Evolutionary conservation across 2,113 vertebrate species (phyloP).

Genomic region (Silurus glanis): DNA sequence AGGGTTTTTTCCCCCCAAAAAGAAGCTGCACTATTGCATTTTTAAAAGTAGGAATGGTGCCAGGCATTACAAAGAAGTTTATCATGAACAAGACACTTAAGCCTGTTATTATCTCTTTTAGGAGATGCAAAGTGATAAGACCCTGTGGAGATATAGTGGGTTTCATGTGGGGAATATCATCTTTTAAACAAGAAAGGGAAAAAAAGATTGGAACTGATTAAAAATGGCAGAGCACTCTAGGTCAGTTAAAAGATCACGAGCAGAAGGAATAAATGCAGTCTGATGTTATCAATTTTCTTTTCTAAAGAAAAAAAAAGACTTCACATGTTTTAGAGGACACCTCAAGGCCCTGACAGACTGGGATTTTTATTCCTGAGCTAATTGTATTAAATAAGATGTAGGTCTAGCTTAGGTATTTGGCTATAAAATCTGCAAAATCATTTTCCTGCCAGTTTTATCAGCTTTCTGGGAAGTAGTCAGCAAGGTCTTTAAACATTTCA

Average conservation of each 20-base stretch:
- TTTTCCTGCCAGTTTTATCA: slow-evolving; percentile 4
- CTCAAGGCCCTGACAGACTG: neutral
- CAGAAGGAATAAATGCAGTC: neutral
- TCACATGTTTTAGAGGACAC: neutral
- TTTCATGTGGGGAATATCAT: slow-evolving; percentile 3
- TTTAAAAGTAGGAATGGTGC: neutral
- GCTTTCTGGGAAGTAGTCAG: slow-evolving; percentile 2
- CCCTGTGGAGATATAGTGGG: neutral
- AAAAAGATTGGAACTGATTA: slow-evolving; percentile 11
- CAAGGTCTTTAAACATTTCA: neutral
- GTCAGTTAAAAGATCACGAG: neutral
- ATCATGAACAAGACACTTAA: neutral
- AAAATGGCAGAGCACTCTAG: neutral
- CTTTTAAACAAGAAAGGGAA: slow-evolving; percentile 8
- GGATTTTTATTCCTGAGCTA: neutral
- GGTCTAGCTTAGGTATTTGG: neutral
- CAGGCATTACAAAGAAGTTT: neutral
- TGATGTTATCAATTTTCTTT: neutral
- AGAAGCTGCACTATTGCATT: neutral
- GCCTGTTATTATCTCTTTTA: slow-evolving; percentile 3
- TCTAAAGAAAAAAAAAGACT: neutral
- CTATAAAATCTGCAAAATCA: neutral
- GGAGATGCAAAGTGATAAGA: slow-evolving; percentile 3
- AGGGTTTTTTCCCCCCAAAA: neutral
- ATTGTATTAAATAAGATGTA: neutral